Conservation (phyloP, 2,888 invertebrate genomes). For the Leptarthrus brevirostris region DNA sequence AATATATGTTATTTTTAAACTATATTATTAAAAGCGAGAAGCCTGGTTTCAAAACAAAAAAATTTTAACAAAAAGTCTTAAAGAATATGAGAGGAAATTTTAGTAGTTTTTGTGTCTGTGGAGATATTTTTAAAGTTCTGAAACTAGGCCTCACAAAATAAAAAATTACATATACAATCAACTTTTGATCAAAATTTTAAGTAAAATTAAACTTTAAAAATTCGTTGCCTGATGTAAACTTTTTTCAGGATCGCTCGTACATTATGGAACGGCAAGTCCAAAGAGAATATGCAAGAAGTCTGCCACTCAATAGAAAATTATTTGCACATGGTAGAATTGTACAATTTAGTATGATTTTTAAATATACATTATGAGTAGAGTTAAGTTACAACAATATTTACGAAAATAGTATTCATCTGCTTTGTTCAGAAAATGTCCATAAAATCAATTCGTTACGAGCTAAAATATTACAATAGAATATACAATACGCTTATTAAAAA, state of each 20-base stretch:
- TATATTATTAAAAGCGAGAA: too few species aligned
- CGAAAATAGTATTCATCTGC: conserved; percentile 44
- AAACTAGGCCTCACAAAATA: too few species aligned
- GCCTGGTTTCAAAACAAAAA: too few species aligned
- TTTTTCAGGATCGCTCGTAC: background rate
- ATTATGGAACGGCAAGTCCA: background rate
- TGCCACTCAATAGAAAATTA: conserved; percentile 36
- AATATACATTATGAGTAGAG: conserved; percentile 40
- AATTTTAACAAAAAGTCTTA: too few species aligned
- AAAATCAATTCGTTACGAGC: conserved; percentile 44
- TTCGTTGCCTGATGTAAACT: conserved; percentile 1
- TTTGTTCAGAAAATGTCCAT: conserved; percentile 45
- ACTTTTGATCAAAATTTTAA: background rate
- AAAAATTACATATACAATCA: too few species aligned
- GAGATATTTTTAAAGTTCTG: too few species aligned
- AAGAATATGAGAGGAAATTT: too few species aligned
- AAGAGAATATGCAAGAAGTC: background rate
- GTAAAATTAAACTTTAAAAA: background rate
- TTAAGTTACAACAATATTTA: conserved; percentile 44
- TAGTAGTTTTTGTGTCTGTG: too few species aligned
- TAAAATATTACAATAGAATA: conserved; percentile 37
- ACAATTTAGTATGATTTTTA: conserved; percentile 47
- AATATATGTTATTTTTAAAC: too few species aligned
- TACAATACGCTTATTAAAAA: conserved; percentile 37
- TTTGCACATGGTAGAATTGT: conserved; percentile 40